These are phyloP conservation scores for Nymphicus hollandicus DNA, from an alignment of 2,113 vertebrate species.

Conservation along the genomic window DNA sequence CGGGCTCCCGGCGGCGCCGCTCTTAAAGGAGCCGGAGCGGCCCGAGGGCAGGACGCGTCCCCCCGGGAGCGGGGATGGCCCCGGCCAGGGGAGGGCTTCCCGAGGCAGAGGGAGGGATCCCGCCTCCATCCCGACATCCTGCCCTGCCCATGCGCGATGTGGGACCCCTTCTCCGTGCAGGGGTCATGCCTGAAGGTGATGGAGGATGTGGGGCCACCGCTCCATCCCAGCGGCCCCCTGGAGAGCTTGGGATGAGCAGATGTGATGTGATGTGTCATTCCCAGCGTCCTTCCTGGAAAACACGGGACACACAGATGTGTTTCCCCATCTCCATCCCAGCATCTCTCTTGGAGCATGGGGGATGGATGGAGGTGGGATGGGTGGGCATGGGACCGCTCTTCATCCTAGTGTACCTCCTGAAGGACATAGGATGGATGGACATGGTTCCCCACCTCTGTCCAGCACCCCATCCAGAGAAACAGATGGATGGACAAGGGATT, in stretches of 20 bases:
- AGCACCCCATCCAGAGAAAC: not conserved
- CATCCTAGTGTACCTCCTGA: not conserved
- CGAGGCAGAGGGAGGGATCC: not conserved
- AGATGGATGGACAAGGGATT: not conserved
- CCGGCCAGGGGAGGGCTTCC: not conserved
- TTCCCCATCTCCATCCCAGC: not conserved
- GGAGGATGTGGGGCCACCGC: not conserved
- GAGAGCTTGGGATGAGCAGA: not conserved
- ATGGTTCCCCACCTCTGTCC: not conserved
- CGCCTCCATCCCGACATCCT: not conserved
- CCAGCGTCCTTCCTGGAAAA: not conserved
- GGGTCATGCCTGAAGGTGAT: too few relatives aligned
- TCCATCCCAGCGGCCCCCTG: not conserved
- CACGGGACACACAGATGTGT: rapidly evolving
- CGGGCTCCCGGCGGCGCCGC: not conserved
- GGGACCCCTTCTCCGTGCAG: not conserved
- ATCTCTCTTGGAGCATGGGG: rapidly evolving
- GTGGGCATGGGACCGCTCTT: too few relatives aligned
- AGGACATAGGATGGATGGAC: not conserved
- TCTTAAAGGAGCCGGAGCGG: slow-evolving; percentile 49
- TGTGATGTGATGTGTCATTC: not conserved
- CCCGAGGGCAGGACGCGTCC: rapidly evolving
- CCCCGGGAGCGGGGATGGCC: not conserved
- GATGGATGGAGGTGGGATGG: not conserved
- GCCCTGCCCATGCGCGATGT: rapidly evolving